These are phyloP conservation scores for Styela plicata DNA, from an alignment of 23 tunicate genomes.

Conservation along the genomic window DNA sequence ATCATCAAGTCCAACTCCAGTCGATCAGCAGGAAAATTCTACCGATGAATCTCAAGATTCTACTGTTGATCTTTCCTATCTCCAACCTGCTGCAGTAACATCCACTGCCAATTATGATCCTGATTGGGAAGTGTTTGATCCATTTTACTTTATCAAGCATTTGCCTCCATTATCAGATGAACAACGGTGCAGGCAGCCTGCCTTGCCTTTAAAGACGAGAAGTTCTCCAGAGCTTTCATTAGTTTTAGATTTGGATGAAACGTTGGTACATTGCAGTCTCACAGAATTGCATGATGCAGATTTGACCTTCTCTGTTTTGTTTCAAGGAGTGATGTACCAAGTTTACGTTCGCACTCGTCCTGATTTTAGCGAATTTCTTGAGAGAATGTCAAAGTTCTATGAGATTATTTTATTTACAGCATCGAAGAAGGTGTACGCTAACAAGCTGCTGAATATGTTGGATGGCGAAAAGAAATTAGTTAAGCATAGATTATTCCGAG, in stretches of 20 bases:
- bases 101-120: constrained; percentile 41
- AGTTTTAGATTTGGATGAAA: constrained; percentile 95
- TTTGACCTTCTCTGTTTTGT: constrained; percentile 69
- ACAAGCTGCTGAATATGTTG: constrained; percentile 81
- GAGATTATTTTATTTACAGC: constrained; percentile 96
- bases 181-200: constrained; percentile 81
- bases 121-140: constrained; percentile 91
- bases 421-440: constrained; percentile 82
- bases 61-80: neutral
- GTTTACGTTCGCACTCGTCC: constrained; percentile 96
- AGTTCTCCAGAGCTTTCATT: constrained; percentile 89
- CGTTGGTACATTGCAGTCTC: constrained; percentile 91
- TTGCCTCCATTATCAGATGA: constrained; percentile 82
- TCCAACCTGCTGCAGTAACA: constrained; percentile 20
- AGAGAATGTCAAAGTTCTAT: constrained; percentile 81
- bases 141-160: constrained; percentile 81
- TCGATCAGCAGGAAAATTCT: neutral
- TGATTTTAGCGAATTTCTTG: constrained; percentile 85
- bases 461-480: constrained; percentile 88
- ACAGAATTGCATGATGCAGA: constrained; percentile 90
- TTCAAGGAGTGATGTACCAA: constrained; percentile 94
- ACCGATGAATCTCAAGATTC: neutral
- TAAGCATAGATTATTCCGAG: constrained; percentile 92
- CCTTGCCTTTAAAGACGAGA: constrained; percentile 88
- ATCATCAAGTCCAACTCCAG: neutral